Percentiles rank a stretch among this genome's conserved stretches.
phyloP scores from a whole-genome alignment of 2,888 invertebrate genomes.

The Cataglyphis albicans region DNA sequence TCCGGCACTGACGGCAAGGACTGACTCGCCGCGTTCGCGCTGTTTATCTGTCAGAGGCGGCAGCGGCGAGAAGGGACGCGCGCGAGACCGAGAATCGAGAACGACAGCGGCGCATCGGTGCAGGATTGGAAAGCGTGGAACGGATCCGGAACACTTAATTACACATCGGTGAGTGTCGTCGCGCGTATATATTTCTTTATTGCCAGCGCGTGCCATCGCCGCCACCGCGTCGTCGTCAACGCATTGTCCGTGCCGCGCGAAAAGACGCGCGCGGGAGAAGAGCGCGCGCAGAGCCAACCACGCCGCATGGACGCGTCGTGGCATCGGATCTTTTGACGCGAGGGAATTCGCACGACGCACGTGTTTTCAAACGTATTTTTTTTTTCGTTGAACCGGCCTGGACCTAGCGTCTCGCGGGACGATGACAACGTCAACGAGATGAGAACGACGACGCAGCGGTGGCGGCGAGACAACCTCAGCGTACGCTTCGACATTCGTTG shows the following conservation, averaged over 20 bases:
- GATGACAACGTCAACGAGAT: not conserved
- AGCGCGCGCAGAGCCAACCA: not conserved
- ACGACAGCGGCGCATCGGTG: not conserved
- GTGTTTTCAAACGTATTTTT: not conserved
- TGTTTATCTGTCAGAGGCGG: constrained; percentile 23
- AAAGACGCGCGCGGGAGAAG: constrained; percentile 22
- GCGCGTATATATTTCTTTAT: not conserved
- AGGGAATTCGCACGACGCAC: not conserved
- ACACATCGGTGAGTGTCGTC: constrained; percentile 23
- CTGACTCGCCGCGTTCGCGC: not conserved
- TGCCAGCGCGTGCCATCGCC: not conserved
- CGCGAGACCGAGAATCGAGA: not conserved
- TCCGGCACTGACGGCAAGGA: constrained; percentile 1
- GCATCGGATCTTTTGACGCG: not conserved
- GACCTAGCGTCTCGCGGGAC: not conserved
- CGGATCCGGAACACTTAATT: not conserved
- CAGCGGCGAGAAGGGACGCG: not conserved
- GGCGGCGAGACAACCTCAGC: too few relatives aligned
- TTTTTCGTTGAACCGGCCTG: not conserved
- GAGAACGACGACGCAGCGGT: not conserved
- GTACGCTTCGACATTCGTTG: not conserved
- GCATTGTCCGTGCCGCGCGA: not conserved
- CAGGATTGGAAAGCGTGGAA: not conserved
- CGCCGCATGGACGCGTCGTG: constrained; percentile 6
- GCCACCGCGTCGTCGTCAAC: not conserved